phyloP scores from a whole-genome alignment of 2,888 invertebrate genomes.

The Oligia latruncula region DNA sequence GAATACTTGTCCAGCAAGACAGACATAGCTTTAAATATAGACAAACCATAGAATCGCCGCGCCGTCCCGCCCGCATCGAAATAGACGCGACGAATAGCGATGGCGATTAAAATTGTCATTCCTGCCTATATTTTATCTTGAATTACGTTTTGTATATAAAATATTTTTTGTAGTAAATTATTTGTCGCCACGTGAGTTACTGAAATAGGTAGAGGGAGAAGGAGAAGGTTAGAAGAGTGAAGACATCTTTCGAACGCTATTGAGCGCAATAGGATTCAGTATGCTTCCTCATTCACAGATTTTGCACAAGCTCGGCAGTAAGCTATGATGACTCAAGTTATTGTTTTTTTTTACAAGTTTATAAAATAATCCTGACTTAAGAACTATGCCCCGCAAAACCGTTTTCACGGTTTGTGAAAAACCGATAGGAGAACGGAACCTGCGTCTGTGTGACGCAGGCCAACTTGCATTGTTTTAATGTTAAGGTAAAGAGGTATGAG shows the following conservation, averaged over 20 bases:
- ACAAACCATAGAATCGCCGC: constrained; percentile 43
- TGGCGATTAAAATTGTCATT: constrained; percentile 46
- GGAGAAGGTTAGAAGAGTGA: constrained; percentile 8
- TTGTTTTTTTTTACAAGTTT: no score
- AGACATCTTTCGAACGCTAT: constrained; percentile 19
- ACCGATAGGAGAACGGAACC: no score
- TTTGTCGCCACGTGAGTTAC: constrained; percentile 43
- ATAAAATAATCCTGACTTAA: no score
- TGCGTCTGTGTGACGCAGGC: not conserved
- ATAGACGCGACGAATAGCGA: constrained; percentile 49
- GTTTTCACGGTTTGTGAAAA: no score
- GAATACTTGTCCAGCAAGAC: constrained; percentile 47
- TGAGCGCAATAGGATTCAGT: constrained; percentile 7
- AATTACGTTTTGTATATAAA: constrained; percentile 41
- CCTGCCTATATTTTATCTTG: constrained; percentile 46
- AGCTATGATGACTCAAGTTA: not conserved
- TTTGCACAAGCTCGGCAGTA: constrained; percentile 7
- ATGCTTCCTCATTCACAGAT: constrained; percentile 22
- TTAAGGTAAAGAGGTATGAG: no score
- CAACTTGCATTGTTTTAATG: not conserved
- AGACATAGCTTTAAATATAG: constrained; percentile 64
- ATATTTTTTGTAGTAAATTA: constrained; percentile 42
- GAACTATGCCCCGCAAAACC: no score
- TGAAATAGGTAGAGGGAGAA: constrained; percentile 43
- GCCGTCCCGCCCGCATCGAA: constrained; percentile 44